phyloP scores from a whole-genome alignment of 2,113 vertebrate genomes.

The Andinoacara biseriatus region DNA sequence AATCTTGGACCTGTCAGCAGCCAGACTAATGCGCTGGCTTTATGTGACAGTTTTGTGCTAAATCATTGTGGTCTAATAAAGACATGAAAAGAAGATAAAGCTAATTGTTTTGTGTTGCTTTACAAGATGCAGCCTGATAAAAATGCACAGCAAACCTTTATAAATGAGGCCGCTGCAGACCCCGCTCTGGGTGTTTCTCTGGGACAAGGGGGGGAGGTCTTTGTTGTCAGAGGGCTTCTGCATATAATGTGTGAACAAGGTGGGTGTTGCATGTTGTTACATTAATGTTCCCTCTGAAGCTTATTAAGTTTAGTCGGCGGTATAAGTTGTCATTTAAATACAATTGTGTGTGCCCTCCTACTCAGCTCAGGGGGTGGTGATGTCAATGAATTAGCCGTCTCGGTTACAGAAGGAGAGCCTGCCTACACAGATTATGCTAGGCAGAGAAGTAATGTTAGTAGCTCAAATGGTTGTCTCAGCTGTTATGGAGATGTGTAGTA shows the following conservation, averaged over 20 bases:
- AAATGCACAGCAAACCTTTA: neutral
- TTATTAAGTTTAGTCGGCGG: constrained; percentile 52
- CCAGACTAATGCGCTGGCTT: constrained; percentile 7
- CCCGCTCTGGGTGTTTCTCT: neutral
- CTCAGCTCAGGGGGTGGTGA: constrained; percentile 29
- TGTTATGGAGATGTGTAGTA: neutral
- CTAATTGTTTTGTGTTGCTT: neutral
- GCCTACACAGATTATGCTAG: constrained; percentile 10
- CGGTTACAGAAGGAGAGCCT: constrained; percentile 1
- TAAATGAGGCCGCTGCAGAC: constrained; percentile 64
- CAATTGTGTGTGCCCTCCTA: constrained; percentile 20
- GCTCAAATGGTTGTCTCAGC: neutral
- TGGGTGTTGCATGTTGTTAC: neutral
- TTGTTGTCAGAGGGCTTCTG: constrained; percentile 22
- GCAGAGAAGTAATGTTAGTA: neutral
- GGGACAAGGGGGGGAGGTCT: neutral
- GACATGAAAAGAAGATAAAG: neutral
- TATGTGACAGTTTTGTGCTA: constrained; percentile 29
- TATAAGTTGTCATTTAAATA: constrained; percentile 54
- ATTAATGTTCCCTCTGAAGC: constrained; percentile 50
- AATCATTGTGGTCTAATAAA: constrained; percentile 1
- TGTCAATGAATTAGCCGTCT: constrained; percentile 25
- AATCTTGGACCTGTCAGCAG: neutral
- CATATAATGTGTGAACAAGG: neutral
- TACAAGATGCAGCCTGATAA: neutral